Percentiles rank a stretch among this genome's conserved stretches.
phyloP scores from a whole-genome alignment of 2,888 invertebrate species.

The Synanthedon tipuliformis region DNA sequence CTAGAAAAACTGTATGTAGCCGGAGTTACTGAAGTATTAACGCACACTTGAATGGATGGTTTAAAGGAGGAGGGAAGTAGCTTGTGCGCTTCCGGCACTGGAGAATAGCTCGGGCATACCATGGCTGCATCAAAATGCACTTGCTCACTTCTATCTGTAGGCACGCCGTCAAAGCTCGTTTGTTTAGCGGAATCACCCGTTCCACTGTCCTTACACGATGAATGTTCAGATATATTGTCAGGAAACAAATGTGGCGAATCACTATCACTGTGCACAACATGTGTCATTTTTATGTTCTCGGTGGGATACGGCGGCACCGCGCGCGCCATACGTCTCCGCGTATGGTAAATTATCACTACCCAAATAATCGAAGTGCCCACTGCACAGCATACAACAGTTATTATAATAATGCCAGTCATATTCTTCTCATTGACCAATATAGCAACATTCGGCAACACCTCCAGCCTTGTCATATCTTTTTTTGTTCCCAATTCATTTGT shows the following conservation, averaged over 20 bases:
- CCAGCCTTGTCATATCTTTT: conserved; percentile 77
- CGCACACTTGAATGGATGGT: conserved; percentile 67
- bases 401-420: conserved; percentile 88
- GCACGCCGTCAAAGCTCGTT: conserved; percentile 74
- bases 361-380: conserved; percentile 92
- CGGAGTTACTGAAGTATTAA: conserved; percentile 63
- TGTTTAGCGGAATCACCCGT: conserved; percentile 83
- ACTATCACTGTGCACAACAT: conserved; percentile 64
- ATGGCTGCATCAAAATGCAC: conserved; percentile 55
- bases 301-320: conserved; percentile 57
- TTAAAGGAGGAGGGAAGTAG: conserved; percentile 64
- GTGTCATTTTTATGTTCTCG: conserved; percentile 62
- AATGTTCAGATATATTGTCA: conserved; percentile 80
- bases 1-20: conserved; percentile 70
- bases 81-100: conserved; percentile 63
- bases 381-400: conserved; percentile 90
- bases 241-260: conserved; percentile 63
- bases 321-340: conserved; percentile 75
- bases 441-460: conserved; percentile 73
- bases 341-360: conserved; percentile 92
- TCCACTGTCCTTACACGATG: conserved; percentile 83
- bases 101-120: conserved; percentile 56
- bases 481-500: conserved; percentile 86
- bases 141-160: conserved; percentile 55
- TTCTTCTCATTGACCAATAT: conserved; percentile 77